Evolutionary conservation across 2,888 invertebrate species (phyloP), one percentile per base, ranked within the genome.

Genomic region (Digitonthophagus gazella): DNA sequence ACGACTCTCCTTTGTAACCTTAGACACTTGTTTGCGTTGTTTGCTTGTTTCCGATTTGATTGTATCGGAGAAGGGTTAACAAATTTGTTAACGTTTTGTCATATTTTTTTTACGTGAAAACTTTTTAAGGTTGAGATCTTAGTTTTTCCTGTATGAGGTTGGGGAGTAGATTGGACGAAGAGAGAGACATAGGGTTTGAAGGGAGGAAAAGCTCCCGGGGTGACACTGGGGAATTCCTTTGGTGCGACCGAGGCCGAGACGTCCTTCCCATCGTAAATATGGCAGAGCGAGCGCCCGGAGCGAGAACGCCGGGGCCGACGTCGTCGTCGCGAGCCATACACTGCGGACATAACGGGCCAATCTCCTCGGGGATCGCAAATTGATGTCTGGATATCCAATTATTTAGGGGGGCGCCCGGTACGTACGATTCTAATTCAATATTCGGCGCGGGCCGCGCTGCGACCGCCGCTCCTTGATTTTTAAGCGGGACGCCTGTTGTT

Each of bases 241-340:
- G 75, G 76, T 80, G 80, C 76, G 80, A 80, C 79, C 77, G 76
- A 72, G 76, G 76, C 75, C 74, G 71, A 71, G 72, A 75, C 72
- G 76, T 75, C 75, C 79, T 80, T 80, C 80, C 79, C 80, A 80
- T 78, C 78, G 77, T 77, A 78, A 78, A 77, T 75, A 77, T 76
- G 69, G 74, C 71, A 73, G 69, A 71, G 72, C 6, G 28, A 71
- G 72, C 70, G 73, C 72, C 71, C 71, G 67, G 73, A 73, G 75
- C 72, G 64, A 63, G 66, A 22, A 64, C 22, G 64, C 28, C 57
- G 18, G 44, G 57, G n/a, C 28, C 18, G 63, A 28, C 58, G 57
- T 20, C 56, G 28, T 16, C 64, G 64, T 22, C 63, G 69, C 64
- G 64, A 55, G 28, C 58, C 28, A 55, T 57, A 55, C 55, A 57